Evolutionary conservation across 2,113 vertebrate genomes (phyloP).

Genomic region (Amblyopsis rosae): DNA sequence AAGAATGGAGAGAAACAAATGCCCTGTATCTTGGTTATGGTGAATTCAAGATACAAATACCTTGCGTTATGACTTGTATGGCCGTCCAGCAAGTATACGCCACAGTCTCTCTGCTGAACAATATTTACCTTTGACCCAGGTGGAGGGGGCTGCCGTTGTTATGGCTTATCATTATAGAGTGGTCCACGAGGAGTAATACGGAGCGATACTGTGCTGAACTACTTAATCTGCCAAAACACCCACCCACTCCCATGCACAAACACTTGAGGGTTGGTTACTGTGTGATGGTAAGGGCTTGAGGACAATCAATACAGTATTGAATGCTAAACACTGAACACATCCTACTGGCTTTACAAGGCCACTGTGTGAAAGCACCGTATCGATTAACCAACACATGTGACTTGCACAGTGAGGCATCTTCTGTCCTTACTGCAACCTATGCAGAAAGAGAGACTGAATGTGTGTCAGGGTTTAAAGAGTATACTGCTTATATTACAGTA

Average conservation of each 20-base stretch:
- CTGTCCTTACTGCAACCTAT: no score
- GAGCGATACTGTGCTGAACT: neutral
- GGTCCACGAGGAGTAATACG: neutral
- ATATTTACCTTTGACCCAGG: slow-evolving; percentile 1
- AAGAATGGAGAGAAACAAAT: no score
- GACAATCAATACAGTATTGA: no score
- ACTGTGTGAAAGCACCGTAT: no score
- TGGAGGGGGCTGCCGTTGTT: neutral
- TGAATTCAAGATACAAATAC: slow-evolving; percentile 20
- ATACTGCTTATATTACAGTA: no score
- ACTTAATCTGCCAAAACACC: neutral
- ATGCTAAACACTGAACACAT: no score
- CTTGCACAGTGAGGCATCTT: no score
- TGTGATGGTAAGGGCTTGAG: neutral
- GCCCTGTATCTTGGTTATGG: no score
- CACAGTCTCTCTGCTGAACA: slow-evolving; percentile 35
- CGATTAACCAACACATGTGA: no score
- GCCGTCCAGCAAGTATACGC: slow-evolving; percentile 34
- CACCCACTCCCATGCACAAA: neutral
- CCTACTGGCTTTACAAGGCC: no score
- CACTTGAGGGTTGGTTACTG: neutral
- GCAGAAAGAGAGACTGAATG: no score
- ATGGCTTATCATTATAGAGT: slow-evolving; percentile 3
- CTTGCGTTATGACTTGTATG: slow-evolving; percentile 43
- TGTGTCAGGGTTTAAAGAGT: neutral